These are phyloP conservation scores for Pollicipes pollicipes DNA, from an alignment of 1,140 invertebrate species.

Conservation along the genomic window DNA sequence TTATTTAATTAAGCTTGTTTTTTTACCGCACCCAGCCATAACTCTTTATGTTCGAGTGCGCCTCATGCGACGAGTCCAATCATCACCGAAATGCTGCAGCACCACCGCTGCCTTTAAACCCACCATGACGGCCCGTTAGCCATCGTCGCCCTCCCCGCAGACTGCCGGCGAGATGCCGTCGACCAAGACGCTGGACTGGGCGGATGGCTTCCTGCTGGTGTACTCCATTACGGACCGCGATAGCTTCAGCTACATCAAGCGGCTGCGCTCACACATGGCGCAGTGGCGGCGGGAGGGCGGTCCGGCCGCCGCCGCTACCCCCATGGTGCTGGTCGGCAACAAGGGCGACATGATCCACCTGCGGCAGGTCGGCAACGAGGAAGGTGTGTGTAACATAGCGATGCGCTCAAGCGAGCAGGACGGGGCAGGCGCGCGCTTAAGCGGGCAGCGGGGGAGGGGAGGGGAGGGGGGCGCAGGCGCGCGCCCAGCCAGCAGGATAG, in stretches of 20 bases:
- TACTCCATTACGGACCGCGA: slow-evolving; percentile 77
- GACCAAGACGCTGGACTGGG: slow-evolving; percentile 56
- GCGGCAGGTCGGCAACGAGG: slow-evolving; percentile 66
- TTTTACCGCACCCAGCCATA: too few relatives aligned
- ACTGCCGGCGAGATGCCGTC: slow-evolving; percentile 50
- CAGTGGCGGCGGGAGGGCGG: slow-evolving; percentile 15
- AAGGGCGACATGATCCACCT: slow-evolving; percentile 84
- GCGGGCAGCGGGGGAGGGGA: too few relatives aligned
- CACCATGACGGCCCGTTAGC: too few relatives aligned
- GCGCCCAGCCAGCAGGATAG: too few relatives aligned
- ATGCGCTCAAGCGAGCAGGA: too few relatives aligned
- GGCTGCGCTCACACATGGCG: slow-evolving; percentile 45
- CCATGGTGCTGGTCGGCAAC: slow-evolving; percentile 58
- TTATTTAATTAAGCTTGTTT: too few relatives aligned
- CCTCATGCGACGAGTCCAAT: too few relatives aligned
- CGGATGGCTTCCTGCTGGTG: slow-evolving; percentile 68
- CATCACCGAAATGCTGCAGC: too few relatives aligned
- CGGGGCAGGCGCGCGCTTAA: too few relatives aligned
- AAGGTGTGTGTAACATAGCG: slow-evolving; percentile 41
- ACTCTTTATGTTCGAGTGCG: too few relatives aligned
- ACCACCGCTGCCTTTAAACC: too few relatives aligned
- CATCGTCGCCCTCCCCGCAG: slow-evolving; percentile 21
- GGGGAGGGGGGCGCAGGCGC: too few relatives aligned
- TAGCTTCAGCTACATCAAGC: slow-evolving; percentile 66
- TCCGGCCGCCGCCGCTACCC: slow-evolving; percentile 28